These are phyloP conservation scores for Acrobasis suavella DNA, from an alignment of 2,888 invertebrate genomes.

Conservation along the genomic window DNA sequence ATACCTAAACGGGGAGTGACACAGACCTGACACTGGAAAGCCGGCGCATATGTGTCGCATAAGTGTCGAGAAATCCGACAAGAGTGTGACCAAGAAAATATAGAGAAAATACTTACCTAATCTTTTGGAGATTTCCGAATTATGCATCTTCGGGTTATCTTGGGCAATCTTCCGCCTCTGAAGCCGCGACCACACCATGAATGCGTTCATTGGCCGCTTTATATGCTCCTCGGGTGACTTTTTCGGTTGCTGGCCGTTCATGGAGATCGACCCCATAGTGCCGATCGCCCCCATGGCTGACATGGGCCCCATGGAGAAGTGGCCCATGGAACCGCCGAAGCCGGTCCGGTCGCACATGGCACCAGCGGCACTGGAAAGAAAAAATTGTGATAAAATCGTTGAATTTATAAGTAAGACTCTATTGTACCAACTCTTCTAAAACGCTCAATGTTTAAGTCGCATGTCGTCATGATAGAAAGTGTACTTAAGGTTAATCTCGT, in stretches of 20 bases:
- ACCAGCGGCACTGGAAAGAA: constrained; percentile 85
- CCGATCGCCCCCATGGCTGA: constrained; percentile 82
- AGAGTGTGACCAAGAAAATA: too few species aligned
- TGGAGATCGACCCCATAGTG: constrained; percentile 79
- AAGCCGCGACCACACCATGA: constrained; percentile 98
- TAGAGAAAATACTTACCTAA: constrained; percentile 87
- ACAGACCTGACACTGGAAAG: too few species aligned
- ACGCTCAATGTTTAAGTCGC: too few species aligned
- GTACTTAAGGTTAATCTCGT: too few species aligned
- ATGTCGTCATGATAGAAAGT: too few species aligned
- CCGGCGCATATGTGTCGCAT: too few species aligned
- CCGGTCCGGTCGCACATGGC: constrained; percentile 87
- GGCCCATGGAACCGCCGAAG: constrained; percentile 84
- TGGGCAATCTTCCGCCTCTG: constrained; percentile 97
- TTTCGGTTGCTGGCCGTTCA: constrained; percentile 81
- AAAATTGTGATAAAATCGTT: neutral
- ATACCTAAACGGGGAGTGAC: too few species aligned
- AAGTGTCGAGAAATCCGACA: too few species aligned
- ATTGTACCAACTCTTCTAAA: too few species aligned
- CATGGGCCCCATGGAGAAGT: constrained; percentile 79
- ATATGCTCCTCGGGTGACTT: constrained; percentile 92
- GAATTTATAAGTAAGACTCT: too few species aligned
- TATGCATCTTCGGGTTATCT: constrained; percentile 99
- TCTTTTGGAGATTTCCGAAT: constrained; percentile 97
- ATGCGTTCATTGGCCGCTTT: constrained; percentile 98